Evolutionary conservation across 2,113 vertebrate genomes (phyloP).

Genomic region (Onychorhynchus coronatus): DNA sequence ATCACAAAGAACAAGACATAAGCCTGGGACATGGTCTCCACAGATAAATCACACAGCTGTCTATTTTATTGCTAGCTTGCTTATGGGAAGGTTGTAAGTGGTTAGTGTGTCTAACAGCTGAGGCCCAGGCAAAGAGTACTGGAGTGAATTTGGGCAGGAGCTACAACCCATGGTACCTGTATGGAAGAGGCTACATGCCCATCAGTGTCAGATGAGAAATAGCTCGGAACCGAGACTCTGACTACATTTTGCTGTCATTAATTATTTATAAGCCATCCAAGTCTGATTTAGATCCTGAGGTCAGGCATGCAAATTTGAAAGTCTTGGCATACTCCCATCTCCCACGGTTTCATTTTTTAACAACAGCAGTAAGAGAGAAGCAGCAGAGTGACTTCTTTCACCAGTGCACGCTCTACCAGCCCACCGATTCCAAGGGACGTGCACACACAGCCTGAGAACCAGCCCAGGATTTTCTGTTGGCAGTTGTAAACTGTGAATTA

Average conservation of each 20-base stretch:
- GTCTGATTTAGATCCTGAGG: neutral
- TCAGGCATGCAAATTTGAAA: neutral
- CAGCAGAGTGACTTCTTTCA: neutral
- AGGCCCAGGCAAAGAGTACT: neutral
- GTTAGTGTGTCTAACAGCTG: neutral
- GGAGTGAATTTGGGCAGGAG: neutral
- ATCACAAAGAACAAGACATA: neutral
- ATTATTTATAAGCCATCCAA: conserved; percentile 12
- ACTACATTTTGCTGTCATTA: neutral
- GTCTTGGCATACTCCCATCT: neutral
- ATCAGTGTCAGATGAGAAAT: neutral
- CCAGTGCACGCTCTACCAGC: neutral
- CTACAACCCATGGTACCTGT: neutral
- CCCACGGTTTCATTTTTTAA: neutral
- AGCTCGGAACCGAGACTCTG: neutral
- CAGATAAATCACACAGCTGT: neutral
- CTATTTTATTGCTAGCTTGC: neutral
- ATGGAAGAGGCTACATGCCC: neutral
- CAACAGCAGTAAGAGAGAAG: neutral
- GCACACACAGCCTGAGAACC: neutral
- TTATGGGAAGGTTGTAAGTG: neutral
- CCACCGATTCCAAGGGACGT: rapidly evolving
- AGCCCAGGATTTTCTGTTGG: neutral
- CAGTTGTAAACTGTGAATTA: neutral
- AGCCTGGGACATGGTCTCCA: neutral